Evolutionary conservation across 1,140 invertebrate genomes (phyloP), one percentile per base, ranked within the genome.

Genomic region (Xylocopa sonorina): DNA sequence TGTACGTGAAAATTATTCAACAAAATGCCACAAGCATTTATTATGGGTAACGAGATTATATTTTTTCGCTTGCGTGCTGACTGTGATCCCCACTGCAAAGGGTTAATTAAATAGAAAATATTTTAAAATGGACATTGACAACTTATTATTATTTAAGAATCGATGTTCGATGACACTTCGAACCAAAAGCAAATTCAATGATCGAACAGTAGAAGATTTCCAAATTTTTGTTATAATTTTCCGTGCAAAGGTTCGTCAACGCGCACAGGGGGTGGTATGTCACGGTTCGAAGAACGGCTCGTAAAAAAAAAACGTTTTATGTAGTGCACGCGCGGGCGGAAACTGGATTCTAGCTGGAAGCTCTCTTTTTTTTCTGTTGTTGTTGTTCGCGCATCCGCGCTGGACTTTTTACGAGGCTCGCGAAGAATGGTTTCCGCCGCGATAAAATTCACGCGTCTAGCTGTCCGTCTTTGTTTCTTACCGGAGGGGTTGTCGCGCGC

Each of bases 361-460:
- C 46, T 29, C 41, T 21, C 24, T 29, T 27, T 55, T n/a, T 55
- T n/a, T 55, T n/a, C 27, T 24, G 12, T 18, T 51, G 32, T 50
- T 46, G 63, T 48, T 3, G 6, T 60, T 60, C 66, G n/a, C 21
- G 67, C 48, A 24, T 62, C 57, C 67, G n/a, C 57, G 43, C 48
- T 46, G 24, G n/a, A 78, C 66, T 78, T 72, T 78, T 78, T 62
- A 72, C 68, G 57, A 63, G 55, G 21, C 43, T 48, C 76, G 38
- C 68, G 58, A 78, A 63, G 57, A 71, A 78, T 78, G 67, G 76
- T 43, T 72, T 78, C 67, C 57, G 76, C 46, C 57, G 16, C 48
- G 77, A 64, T 74, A 74, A 79, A 79, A 79, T 74, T 74, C 69
- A 21, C 41, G 32, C 58, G 60, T 79, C 58, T 74, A 64, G 32